Conservation (phyloP, 1,140 invertebrate species). For the Neelides sp. region DNA sequence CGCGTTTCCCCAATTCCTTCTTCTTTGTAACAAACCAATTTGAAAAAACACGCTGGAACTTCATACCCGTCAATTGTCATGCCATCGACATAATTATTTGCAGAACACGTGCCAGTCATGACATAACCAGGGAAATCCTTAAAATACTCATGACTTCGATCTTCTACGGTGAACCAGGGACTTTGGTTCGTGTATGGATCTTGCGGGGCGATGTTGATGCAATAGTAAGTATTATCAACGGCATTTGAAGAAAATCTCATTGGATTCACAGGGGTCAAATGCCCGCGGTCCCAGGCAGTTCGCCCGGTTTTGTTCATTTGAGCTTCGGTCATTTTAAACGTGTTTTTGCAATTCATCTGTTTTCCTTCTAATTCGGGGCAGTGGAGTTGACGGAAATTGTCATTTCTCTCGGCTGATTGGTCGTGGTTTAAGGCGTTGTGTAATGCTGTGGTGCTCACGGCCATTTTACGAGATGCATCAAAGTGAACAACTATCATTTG, state of each 20-base stretch:
- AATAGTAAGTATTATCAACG: conserved; percentile 9
- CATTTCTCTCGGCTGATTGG: background rate
- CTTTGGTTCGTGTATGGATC: conserved; percentile 14
- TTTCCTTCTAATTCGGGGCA: background rate
- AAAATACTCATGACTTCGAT: background rate
- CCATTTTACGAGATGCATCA: background rate
- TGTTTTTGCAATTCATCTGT: conserved; percentile 6
- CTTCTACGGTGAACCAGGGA: conserved; percentile 5
- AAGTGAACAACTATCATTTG: conserved; percentile 8
- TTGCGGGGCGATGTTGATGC: conserved; percentile 15
- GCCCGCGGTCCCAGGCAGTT: conserved; percentile 13
- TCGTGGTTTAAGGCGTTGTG: conserved; percentile 9
- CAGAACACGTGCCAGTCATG: conserved; percentile 7
- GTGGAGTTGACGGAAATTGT: conserved; percentile 10
- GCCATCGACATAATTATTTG: conserved; percentile 1
- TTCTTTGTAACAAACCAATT: conserved; percentile 15
- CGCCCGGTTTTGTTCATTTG: background rate
- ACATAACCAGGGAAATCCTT: conserved; percentile 8
- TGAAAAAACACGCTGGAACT: conserved; percentile 11
- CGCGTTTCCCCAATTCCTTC: background rate
- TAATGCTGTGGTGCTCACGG: conserved; percentile 1
- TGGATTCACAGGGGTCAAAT: conserved; percentile 7
- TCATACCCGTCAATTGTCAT: background rate
- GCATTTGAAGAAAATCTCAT: conserved; percentile 8
- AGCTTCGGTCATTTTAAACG: conserved; percentile 11